phyloP scores from a whole-genome alignment of 2,888 invertebrate genomes.

The Hirudinaria manillensis region DNA sequence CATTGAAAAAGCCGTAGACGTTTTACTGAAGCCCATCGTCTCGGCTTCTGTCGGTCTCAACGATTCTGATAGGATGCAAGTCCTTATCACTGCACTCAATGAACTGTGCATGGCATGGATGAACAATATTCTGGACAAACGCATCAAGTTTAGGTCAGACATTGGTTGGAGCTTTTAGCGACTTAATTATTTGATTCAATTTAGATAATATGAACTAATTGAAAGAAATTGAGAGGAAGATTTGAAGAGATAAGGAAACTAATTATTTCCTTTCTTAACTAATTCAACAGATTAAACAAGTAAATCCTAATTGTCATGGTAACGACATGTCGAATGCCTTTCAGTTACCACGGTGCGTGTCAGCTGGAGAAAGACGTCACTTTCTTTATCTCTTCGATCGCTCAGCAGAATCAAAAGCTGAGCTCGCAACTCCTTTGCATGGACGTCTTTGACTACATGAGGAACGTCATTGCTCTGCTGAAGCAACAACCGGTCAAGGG shows the following conservation, averaged over 20 bases:
- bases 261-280: too few species aligned
- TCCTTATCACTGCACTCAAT: constrained; percentile 46
- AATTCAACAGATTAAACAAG: too few species aligned
- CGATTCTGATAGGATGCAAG: constrained; percentile 46
- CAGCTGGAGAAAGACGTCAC: constrained; percentile 49
- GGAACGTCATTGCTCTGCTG: constrained; percentile 46
- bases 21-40: constrained; percentile 47
- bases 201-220: too few species aligned
- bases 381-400: constrained; percentile 45
- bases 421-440: constrained; percentile 47
- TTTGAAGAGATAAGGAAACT: too few species aligned
- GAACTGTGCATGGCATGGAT: constrained; percentile 51
- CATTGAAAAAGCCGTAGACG: constrained; percentile 47
- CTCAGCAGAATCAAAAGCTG: constrained; percentile 43
- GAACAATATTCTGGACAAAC: constrained; percentile 47
- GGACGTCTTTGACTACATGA: constrained; percentile 46
- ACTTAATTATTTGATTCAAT: too few species aligned
- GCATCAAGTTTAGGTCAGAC: constrained; percentile 51
- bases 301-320: too few species aligned
- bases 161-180: constrained; percentile 2
- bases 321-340: background rate
- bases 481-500: constrained; percentile 45
- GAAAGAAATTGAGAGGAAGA: too few species aligned
- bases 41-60: constrained; percentile 47
- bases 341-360: constrained; percentile 49